These are phyloP conservation scores for Plotosus lineatus DNA, from an alignment of 2,113 vertebrate genomes.

Conservation along the genomic window DNA sequence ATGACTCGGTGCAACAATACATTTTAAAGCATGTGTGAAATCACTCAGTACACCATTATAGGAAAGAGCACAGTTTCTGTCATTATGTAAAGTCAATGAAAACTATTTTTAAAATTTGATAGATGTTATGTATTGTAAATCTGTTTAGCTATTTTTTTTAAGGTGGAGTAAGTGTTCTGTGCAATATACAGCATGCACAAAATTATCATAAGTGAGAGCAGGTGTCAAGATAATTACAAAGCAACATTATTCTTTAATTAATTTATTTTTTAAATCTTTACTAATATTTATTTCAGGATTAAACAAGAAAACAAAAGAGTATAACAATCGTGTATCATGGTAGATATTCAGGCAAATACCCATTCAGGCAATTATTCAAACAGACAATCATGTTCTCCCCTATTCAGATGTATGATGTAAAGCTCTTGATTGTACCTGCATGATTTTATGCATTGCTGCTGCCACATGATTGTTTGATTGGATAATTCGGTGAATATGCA, in stretches of 20 bases:
- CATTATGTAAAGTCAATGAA: conserved; percentile 72
- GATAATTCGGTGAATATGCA: neutral
- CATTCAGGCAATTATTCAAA: neutral
- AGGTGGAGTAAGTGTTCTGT: conserved; percentile 41
- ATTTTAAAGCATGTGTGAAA: conserved; percentile 56
- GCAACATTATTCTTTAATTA: conserved; percentile 44
- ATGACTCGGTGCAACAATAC: conserved; percentile 17
- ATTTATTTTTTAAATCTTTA: conserved; percentile 38
- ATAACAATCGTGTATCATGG: conserved; percentile 34
- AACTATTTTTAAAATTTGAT: conserved; percentile 75
- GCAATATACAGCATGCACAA: conserved; percentile 60
- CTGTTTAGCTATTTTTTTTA: conserved; percentile 61
- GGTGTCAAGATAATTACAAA: conserved; percentile 62
- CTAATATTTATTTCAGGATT: conserved; percentile 38
- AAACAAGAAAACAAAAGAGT: conserved; percentile 55
- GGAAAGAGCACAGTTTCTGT: conserved; percentile 73
- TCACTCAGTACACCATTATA: conserved; percentile 63
- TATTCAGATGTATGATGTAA: neutral
- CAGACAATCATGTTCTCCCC: neutral
- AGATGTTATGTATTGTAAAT: conserved; percentile 67
- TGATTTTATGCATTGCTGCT: neutral
- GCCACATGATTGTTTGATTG: neutral
- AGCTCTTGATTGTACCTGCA: neutral
- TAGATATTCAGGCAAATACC: conserved; percentile 43
- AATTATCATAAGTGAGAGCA: conserved; percentile 48